Evolutionary conservation across 92 coral and sea anemone genomes (phyloP).

Genomic region (Zoanthus gigantus): DNA sequence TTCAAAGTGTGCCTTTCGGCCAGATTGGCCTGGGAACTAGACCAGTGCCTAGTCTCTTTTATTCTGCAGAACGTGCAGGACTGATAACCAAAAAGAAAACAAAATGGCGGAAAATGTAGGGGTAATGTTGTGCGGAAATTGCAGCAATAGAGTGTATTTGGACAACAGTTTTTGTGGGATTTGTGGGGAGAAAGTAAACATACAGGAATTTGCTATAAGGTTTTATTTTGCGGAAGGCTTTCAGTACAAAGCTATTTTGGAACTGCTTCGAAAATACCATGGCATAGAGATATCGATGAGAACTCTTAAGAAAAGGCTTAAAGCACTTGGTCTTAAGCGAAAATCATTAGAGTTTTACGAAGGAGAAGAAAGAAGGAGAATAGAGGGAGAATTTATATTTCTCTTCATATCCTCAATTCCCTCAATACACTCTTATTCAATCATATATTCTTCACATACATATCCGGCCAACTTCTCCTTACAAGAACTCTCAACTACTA

Average conservation of each 20-base stretch:
- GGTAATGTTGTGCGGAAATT: slow-evolving; percentile 13
- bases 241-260: slow-evolving; percentile 58
- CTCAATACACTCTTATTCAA: too few species aligned
- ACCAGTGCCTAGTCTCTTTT: slow-evolving; percentile 28
- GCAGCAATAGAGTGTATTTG: slow-evolving; percentile 30
- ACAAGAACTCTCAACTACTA: too few species aligned
- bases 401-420: too few species aligned
- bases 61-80: slow-evolving; percentile 24
- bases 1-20: background rate
- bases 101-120: slow-evolving; percentile 33
- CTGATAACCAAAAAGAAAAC: slow-evolving; percentile 27
- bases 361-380: slow-evolving; percentile 49
- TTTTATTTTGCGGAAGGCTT: slow-evolving; percentile 55
- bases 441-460: too few species aligned
- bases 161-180: slow-evolving; percentile 43
- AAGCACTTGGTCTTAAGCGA: slow-evolving; percentile 35
- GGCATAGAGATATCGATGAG: slow-evolving; percentile 45
- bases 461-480: too few species aligned
- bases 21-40: slow-evolving; percentile 36
- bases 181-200: slow-evolving; percentile 53
- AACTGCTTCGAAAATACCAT: slow-evolving; percentile 29
- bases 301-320: slow-evolving; percentile 43
- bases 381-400: slow-evolving; percentile 15
- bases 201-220: slow-evolving; percentile 50
- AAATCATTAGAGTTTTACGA: slow-evolving; percentile 41